Base-by-base conservation (phyloP, 2,797 vertebrate species). In the Lateolabrax maculatus region DNA sequence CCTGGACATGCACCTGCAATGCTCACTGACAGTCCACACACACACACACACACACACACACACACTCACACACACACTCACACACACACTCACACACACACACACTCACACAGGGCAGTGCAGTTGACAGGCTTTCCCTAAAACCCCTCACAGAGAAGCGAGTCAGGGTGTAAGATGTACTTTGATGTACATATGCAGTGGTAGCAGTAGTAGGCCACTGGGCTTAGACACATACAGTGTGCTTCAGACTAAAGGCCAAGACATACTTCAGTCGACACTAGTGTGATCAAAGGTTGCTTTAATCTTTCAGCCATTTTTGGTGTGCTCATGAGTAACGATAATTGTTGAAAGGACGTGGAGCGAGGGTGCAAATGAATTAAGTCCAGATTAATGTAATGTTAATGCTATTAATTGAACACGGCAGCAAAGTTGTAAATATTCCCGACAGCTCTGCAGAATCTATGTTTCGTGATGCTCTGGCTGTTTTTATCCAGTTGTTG, bases 1-100 rank as follows among this genome's bases (percentile, higher is more conserved):
- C 72, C 72, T 48, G 89, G 87, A 86, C 89, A 87, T 56, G 71
- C 83, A 88, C 84, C 87, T 86, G 89, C 83, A 72, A 66, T 48
- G 80, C 84, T 86, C 79, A 56, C 64, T 62, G 66, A 82, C 77
- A 75, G 79, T 15, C 55, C 57, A 34, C 78, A 56, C 21, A 65
- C 13, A 86, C 55, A 65, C 61, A 79, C 69, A 55, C 61, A 71
- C 36, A 37, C n/a, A 62, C 39, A 46, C 19, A 52, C 41, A 51
- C 29, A 66, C 48, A 56, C 67, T 46, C 75, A 31, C 71, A 44
- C 60, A 43, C 55, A 53, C 41, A 79, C 68, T 46, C 57, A 58
- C 62, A 61, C 39, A 75, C 37, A 49, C n/a, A 51, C 67, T 46
- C 75, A 37, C 74, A 44, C 60, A 43, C 58, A 53, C 41, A 79